Evolutionary conservation across 2,888 invertebrate genomes (phyloP).

Genomic region (Carabus problematicus): DNA sequence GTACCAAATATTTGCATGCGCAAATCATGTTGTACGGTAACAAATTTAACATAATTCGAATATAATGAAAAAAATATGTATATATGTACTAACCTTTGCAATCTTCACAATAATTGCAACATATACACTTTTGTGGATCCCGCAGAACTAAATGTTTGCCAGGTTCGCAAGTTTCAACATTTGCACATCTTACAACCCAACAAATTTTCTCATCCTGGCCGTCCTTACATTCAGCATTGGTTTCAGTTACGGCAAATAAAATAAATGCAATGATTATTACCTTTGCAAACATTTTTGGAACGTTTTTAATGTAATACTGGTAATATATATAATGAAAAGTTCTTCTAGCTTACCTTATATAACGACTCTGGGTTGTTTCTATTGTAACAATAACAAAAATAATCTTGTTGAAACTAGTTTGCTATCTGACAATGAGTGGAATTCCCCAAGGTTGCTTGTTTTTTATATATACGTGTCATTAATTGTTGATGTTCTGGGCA

Average conservation of each 20-base stretch:
- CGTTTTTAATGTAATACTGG: too few relatives aligned
- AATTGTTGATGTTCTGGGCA: not conserved
- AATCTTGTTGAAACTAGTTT: not conserved
- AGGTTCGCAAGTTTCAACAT: not conserved
- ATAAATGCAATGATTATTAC: not conserved
- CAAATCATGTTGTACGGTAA: too few relatives aligned
- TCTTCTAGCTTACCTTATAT: too few relatives aligned
- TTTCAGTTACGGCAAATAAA: not conserved
- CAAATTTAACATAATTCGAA: too few relatives aligned
- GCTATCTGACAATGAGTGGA: not conserved
- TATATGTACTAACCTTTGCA: not conserved
- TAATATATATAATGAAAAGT: too few relatives aligned
- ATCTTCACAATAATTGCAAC: slow-evolving; percentile 5
- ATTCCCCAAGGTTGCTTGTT: slow-evolving; percentile 1
- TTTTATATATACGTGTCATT: not conserved
- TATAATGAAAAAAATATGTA: not conserved
- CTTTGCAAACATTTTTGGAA: slow-evolving; percentile 1
- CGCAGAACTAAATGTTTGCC: not conserved
- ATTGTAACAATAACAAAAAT: too few relatives aligned
- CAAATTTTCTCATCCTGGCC: slow-evolving; percentile 23
- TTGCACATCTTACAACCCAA: slow-evolving; percentile 2
- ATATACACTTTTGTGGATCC: slow-evolving; percentile 7
- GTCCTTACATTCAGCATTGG: slow-evolving; percentile 4
- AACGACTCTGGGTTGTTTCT: too few relatives aligned
- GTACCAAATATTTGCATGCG: too few relatives aligned